Conservation (phyloP, 2,113 vertebrate genomes). For the Conger conger region DNA sequence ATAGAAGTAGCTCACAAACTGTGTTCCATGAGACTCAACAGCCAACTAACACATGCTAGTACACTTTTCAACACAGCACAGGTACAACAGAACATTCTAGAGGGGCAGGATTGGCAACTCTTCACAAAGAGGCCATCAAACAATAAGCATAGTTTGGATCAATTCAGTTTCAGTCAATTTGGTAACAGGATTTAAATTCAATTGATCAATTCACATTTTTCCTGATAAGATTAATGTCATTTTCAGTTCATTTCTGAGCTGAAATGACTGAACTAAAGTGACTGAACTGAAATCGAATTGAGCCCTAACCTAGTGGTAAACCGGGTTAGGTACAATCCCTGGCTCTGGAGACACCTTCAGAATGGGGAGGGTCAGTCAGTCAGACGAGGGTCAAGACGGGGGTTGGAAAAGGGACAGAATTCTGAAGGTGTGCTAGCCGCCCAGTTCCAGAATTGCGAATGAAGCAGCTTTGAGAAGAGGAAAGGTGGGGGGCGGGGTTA, state of each 20-base stretch:
- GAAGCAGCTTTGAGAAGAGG: constrained; percentile 44
- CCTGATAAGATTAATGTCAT: not conserved
- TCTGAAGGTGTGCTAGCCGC: constrained; percentile 20
- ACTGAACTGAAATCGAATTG: not conserved
- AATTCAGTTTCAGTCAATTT: not conserved
- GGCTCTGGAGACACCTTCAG: constrained; percentile 41
- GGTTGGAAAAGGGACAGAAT: not conserved
- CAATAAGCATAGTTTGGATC: not conserved
- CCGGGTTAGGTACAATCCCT: constrained; percentile 34
- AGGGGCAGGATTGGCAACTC: not conserved
- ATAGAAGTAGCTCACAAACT: constrained; percentile 8
- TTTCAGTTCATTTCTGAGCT: not conserved
- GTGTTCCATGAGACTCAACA: not conserved
- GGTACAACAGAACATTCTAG: not conserved
- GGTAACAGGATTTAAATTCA: not conserved
- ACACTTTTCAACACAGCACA: not conserved
- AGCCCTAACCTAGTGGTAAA: constrained; percentile 21
- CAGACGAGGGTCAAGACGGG: not conserved
- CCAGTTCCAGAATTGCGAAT: constrained; percentile 49
- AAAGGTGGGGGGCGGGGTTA: constrained; percentile 47
- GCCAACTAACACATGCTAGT: not conserved
- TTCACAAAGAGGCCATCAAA: not conserved
- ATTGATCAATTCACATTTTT: not conserved
- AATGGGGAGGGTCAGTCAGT: constrained; percentile 29
- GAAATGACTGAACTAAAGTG: not conserved